Base-by-base conservation (phyloP, 1,140 invertebrate species). In the Apolygus lucorum region DNA sequence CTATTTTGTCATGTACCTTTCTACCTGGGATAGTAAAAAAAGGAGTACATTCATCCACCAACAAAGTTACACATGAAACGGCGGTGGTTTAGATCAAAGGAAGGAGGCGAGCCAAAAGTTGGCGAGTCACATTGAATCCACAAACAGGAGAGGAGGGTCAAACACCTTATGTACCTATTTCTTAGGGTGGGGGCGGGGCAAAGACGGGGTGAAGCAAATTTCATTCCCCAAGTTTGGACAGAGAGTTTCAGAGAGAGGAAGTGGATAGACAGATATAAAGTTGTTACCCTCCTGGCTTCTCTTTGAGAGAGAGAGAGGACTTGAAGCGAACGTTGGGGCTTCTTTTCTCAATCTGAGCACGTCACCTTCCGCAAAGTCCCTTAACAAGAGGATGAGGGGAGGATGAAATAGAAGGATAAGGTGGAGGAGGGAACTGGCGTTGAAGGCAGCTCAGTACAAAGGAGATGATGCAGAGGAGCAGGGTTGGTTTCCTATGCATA, bases 291-390 rank as follows among this genome's bases (percentile, higher is more conserved):
- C 17, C 17, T 17, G 34, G 34, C 17, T 49, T 17, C 17, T 49
- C 34, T 49, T 49, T 49, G 34, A 49, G 34, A 49, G n/a, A n/a
- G n/a, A 49, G 34, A 49, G 8, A 8, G 17, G 17, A 49, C 34
- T 17, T 17, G 34, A 17, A 49, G 34, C 8, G 17, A 17, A 17
- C 8, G 17, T 11, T 11, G 34, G 34, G 34, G 17, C 8, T 8
- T 49, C 34, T 49, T 49, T 49, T 49, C 34, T 49, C 34, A 49
- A 49, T 49, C 34, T 49, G 34, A 49, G 34, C 34, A 49, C 34
- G 34, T 49, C 34, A 49, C 34, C 34, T 49, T 49, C 17, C 34
- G 34, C 34, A 49, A 49, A 49, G 34, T 49, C 34, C 34, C 34
- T 49, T 49, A 49, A 49, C 34, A 49, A 49, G 34, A 17, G 34